These are phyloP conservation scores for Ganaspis brasiliensis DNA, from an alignment of 2,888 invertebrate genomes.

Conservation along the genomic window DNA sequence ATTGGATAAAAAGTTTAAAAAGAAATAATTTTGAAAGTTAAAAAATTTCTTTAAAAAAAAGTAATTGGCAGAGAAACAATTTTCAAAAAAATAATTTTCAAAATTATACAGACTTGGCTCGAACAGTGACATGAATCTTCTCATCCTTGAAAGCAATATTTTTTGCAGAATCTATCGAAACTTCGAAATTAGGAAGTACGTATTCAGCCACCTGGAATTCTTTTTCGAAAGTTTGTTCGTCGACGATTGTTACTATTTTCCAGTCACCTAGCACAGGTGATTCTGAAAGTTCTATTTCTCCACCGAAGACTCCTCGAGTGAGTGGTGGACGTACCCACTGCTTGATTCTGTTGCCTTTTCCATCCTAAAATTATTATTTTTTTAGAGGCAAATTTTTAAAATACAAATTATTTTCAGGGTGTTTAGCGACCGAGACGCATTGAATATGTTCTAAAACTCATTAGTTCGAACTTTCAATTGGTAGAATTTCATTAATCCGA, in stretches of 20 bases:
- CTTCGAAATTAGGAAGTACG: constrained; percentile 96
- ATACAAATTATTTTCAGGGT: no score
- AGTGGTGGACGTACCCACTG: constrained; percentile 88
- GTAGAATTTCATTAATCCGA: no score
- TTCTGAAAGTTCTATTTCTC: constrained; percentile 89
- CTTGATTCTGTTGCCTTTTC: constrained; percentile 89
- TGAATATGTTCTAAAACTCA: no score
- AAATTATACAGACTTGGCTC: constrained; percentile 86
- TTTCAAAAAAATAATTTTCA: constrained; percentile 1
- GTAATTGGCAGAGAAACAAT: not conserved
- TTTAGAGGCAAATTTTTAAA: no score
- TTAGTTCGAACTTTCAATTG: no score
- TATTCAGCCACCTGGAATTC: constrained; percentile 93
- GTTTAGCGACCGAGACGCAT: no score
- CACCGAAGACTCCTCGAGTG: constrained; percentile 88
- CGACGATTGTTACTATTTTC: constrained; percentile 88
- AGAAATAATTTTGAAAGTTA: no score
- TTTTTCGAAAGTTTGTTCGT: constrained; percentile 86
- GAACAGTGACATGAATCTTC: constrained; percentile 89
- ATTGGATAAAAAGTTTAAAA: no score
- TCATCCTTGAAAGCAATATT: constrained; percentile 92
- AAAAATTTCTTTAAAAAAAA: not conserved
- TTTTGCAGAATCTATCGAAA: constrained; percentile 90
- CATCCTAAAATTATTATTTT: constrained; percentile 83
- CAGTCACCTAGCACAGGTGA: constrained; percentile 94